Evolutionary conservation across 1,140 invertebrate genomes (phyloP).

Genomic region (Zaprionus camerounensis): DNA sequence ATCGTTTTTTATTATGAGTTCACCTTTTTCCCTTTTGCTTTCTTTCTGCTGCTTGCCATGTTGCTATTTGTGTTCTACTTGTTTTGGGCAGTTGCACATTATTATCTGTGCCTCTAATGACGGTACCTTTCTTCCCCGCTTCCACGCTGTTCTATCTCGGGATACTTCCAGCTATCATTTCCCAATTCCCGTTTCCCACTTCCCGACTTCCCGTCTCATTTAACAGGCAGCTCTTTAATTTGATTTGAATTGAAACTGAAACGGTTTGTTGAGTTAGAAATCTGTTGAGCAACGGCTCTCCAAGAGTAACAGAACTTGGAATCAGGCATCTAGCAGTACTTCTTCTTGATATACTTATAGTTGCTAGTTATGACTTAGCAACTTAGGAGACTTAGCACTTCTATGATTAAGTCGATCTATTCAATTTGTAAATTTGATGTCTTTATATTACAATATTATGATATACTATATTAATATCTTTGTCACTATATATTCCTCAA

Average conservation of each 20-base stretch:
- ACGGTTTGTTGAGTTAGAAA: conserved; percentile 21
- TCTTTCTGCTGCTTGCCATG: conserved; percentile 6
- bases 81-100: conserved; percentile 41
- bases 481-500: too few species aligned
- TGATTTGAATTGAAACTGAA: conserved; percentile 70
- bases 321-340: too few species aligned
- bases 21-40: conserved; percentile 27
- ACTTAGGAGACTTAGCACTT: too few species aligned
- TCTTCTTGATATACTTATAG: too few species aligned
- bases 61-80: conserved; percentile 23
- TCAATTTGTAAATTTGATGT: too few species aligned
- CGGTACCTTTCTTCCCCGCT: conserved; percentile 24
- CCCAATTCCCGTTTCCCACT: neutral
- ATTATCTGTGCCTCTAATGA: conserved; percentile 50
- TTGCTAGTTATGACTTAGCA: too few species aligned
- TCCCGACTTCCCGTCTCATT: conserved; percentile 52
- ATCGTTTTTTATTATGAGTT: conserved; percentile 45
- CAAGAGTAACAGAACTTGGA: neutral
- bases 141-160: neutral
- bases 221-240: conserved; percentile 60
- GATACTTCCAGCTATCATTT: neutral
- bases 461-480: too few species aligned
- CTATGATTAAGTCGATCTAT: too few species aligned
- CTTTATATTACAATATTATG: too few species aligned
- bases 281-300: neutral